Evolutionary conservation across 2,888 invertebrate species (phyloP).

Genomic region (Cheilosia pagana): DNA sequence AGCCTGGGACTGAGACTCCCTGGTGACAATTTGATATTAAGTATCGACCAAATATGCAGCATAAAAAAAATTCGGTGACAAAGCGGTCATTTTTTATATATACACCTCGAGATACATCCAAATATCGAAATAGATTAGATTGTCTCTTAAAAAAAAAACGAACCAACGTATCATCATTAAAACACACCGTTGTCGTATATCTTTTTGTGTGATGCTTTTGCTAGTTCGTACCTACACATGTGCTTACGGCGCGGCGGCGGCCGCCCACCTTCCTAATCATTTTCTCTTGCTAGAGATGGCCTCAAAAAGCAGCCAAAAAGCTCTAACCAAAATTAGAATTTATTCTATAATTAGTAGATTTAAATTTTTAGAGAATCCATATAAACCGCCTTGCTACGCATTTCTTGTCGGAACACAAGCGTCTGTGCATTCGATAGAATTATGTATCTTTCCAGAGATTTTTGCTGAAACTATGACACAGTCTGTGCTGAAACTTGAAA

Average conservation of each 20-base stretch:
- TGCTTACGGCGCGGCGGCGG: conserved; percentile 41
- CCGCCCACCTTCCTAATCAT: conserved; percentile 65
- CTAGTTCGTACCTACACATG: conserved; percentile 62
- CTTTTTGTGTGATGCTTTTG: conserved; percentile 28
- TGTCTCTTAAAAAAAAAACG: conserved; percentile 30
- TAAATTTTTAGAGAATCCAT: conserved; percentile 36
- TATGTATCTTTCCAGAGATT: conserved; percentile 16
- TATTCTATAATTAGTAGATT: conserved; percentile 72
- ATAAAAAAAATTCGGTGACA: conserved; percentile 1
- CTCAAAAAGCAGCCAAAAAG: conserved; percentile 73
- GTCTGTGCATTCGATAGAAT: conserved; percentile 11
- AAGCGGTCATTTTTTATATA: conserved; percentile 25
- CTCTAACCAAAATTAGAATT: conserved; percentile 74
- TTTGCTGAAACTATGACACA: neutral
- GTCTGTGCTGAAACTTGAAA: neutral
- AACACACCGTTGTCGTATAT: conserved; percentile 46
- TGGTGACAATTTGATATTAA: too few relatives aligned
- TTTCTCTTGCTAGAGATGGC: conserved; percentile 60
- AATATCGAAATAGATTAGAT: conserved; percentile 56
- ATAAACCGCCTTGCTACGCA: conserved; percentile 38
- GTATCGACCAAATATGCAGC: neutral
- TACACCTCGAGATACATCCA: conserved; percentile 23
- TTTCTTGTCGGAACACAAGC: conserved; percentile 47
- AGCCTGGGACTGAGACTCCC: too few relatives aligned
- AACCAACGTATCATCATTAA: conserved; percentile 56